Base-by-base conservation (phyloP, 1,140 invertebrate species). In the Babylonia areolata region DNA sequence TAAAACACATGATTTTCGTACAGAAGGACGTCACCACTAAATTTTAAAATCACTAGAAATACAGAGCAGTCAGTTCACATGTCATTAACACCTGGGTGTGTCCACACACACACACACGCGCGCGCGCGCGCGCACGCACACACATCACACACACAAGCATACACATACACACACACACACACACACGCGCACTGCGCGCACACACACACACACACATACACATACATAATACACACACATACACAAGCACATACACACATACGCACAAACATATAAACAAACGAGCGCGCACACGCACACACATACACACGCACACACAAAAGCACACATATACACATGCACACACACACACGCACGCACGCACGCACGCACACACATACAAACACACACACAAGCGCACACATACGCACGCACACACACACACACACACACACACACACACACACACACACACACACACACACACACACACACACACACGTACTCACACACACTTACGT, bases 161-260 rank as follows among this genome's bases (percentile, higher is more conserved):
- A 64, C 58, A 64, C 58, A n/a, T n/a, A n/a, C 58, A 64, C 58
- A 64, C 58, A 64, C 58, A 64, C 6, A 64, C 58, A 64, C 58
- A 64, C 20, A 64, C 58, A 64, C 58, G 28, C 58, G 28, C 58
- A 64, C 28, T 23, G 5, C 58, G 28, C 58, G 28, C 58, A 64
- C 23, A 23, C 58, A 11, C 58, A 64, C 58, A 64, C 58, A 64
- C 58, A 64, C 58, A 64, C 58, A 64, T 23, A n/a, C 58, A 64
- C 58, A n/a, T 23, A 64, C 28, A n/a, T 23, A 64, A n/a, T 20
- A 64, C 58, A 23, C 58, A 64, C 58, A 64, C 58, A 64, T 20
- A 64, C 58, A 64, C 58, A 64, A 6, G 28, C 58, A 64, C 58
- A 23, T 20, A 64, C 6, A 23, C 58, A 64, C 58, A 23, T 2